Conservation (phyloP, 2,888 invertebrate species). For the Drosophila demipolita region DNA sequence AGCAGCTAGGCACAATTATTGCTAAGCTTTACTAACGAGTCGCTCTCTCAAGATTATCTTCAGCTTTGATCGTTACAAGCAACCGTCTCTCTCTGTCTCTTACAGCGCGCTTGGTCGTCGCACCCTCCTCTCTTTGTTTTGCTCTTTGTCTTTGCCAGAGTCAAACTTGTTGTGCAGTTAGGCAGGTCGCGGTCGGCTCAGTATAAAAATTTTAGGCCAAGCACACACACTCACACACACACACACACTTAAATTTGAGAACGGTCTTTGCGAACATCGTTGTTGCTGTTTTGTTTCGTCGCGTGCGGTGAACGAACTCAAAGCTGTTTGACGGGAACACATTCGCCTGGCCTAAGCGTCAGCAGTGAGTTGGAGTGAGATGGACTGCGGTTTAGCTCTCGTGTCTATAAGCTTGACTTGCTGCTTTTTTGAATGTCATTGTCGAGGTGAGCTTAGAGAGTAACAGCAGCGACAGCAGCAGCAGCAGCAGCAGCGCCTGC, state of each 20-base stretch:
- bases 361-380: constrained; percentile 18
- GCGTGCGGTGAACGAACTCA: constrained; percentile 84
- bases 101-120: neutral
- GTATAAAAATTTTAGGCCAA: constrained; percentile 70
- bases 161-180: constrained; percentile 73
- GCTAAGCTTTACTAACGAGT: constrained; percentile 51
- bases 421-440: constrained; percentile 81
- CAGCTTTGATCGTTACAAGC: constrained; percentile 50
- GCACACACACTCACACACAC: constrained; percentile 27
- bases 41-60: constrained; percentile 47
- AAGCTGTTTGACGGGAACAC: constrained; percentile 84
- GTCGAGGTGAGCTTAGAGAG: constrained; percentile 51
- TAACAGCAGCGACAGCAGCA: constrained; percentile 1
- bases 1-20: neutral
- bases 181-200: constrained; percentile 68
- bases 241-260: constrained; percentile 4
- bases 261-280: constrained; percentile 20
- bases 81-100: neutral
- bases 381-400: constrained; percentile 21
- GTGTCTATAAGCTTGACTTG: constrained; percentile 67
- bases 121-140: neutral
- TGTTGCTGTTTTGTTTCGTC: constrained; percentile 29
- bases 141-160: constrained; percentile 2
- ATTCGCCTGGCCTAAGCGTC: constrained; percentile 29
- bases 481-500: constrained; percentile 2